phyloP scores from a whole-genome alignment of 92 coral and sea anemone genomes.

The Paramuricea clavata region DNA sequence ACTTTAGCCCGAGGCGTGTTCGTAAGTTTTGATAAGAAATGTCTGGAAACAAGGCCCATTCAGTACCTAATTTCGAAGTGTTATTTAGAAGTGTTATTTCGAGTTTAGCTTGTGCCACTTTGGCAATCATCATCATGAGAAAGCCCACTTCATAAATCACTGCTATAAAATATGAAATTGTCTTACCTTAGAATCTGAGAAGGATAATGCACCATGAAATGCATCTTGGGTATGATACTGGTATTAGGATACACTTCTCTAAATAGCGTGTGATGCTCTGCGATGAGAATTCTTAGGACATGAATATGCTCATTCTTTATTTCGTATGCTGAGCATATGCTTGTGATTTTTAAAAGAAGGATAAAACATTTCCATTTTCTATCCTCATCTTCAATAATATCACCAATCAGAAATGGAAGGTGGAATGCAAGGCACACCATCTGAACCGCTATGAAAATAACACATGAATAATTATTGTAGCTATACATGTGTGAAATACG shows the following conservation, averaged over 20 bases:
- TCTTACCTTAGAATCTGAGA: slow-evolving; percentile 49
- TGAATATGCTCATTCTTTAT: slow-evolving; percentile 41
- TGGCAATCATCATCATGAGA: not conserved
- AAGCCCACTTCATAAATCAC: not conserved
- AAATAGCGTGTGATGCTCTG: slow-evolving; percentile 45
- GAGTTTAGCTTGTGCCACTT: too few relatives aligned
- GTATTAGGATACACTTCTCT: slow-evolving; percentile 41
- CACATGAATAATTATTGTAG: not conserved
- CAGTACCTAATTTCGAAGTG: too few relatives aligned
- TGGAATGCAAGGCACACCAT: slow-evolving; percentile 48
- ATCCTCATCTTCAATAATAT: slow-evolving; percentile 38
- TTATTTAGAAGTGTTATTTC: too few relatives aligned
- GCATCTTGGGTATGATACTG: slow-evolving; percentile 49
- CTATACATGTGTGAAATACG: too few relatives aligned
- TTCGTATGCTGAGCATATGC: slow-evolving; percentile 51
- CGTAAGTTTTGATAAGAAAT: too few relatives aligned
- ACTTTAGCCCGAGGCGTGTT: too few relatives aligned
- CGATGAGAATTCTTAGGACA: slow-evolving; percentile 46
- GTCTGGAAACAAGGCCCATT: too few relatives aligned
- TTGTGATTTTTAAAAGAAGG: slow-evolving; percentile 54
- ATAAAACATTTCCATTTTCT: slow-evolving; percentile 47
- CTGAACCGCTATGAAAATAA: slow-evolving; percentile 40
- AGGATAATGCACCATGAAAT: slow-evolving; percentile 53
- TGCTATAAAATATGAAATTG: slow-evolving; percentile 11
- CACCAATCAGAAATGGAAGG: slow-evolving; percentile 58